phyloP scores from a whole-genome alignment of 2,888 invertebrate species.

The Punctoribates punctum region DNA sequence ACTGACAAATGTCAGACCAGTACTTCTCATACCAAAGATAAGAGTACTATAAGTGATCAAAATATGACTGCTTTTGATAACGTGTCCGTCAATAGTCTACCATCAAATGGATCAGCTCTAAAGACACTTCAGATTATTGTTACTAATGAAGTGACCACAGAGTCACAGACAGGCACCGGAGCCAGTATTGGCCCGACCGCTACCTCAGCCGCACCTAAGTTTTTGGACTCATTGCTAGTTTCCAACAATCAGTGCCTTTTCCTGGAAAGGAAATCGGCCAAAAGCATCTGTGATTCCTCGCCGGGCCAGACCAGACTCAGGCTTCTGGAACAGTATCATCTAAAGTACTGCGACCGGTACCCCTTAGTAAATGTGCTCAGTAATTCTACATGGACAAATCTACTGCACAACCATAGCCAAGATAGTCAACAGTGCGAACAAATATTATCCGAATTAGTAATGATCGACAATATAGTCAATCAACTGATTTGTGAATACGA shows the following conservation, averaged over 20 bases:
- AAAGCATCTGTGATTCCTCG: constrained; percentile 21
- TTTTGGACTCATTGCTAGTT: background rate
- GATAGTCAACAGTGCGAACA: constrained; percentile 17
- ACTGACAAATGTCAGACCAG: background rate
- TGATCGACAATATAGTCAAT: constrained; percentile 37
- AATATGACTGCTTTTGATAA: background rate
- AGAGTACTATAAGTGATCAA: background rate
- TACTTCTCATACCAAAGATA: background rate
- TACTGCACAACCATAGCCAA: background rate
- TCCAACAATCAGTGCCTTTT: constrained; percentile 34
- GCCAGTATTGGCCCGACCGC: background rate
- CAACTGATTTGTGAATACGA: constrained; percentile 37
- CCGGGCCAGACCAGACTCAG: background rate
- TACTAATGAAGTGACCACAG: background rate
- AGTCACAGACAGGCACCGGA: background rate
- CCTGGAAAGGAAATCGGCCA: constrained; percentile 25
- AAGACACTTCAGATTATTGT: background rate
- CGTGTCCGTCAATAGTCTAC: background rate
- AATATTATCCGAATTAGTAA: constrained; percentile 35
- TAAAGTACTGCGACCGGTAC: constrained; percentile 33
- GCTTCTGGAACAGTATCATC: background rate
- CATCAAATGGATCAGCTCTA: background rate
- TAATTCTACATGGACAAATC: background rate
- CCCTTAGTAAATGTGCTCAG: constrained; percentile 18
- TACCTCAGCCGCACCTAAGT: constrained; percentile 1